A percentile compares a stretch with the other conserved stretches of the same genome.
Conservation (phyloP, 2,113 vertebrate genomes). For the Anoplopoma fimbria region DNA sequence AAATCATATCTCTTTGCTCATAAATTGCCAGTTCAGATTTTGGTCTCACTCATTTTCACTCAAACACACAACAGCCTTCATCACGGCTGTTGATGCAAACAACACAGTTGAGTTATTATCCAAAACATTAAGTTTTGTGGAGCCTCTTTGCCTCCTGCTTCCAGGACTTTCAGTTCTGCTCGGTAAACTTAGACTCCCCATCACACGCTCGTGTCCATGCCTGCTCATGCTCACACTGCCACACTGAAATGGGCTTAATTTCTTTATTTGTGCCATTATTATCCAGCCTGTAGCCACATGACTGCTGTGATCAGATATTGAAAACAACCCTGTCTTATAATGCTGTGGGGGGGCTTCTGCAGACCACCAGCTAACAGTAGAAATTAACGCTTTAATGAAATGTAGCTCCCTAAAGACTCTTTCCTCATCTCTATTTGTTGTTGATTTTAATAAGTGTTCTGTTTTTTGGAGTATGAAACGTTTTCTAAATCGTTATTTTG, state of each 20-base stretch:
- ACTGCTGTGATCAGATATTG: conserved; percentile 33
- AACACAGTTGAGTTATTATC: conserved; percentile 31
- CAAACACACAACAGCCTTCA: no score
- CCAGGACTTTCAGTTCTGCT: conserved; percentile 45
- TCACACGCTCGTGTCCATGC: conserved; percentile 20
- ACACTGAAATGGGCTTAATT: conserved; percentile 30
- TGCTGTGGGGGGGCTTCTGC: background rate
- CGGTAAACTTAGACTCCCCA: conserved; percentile 58
- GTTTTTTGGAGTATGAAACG: background rate
- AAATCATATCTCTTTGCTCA: conserved; percentile 10
- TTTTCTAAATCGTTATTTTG: background rate
- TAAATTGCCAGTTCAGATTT: conserved; percentile 1
- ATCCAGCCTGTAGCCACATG: conserved; percentile 37
- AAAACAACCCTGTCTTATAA: conserved; percentile 25
- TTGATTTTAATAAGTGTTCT: background rate
- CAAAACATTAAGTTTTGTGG: conserved; percentile 53
- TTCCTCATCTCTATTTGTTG: background rate
- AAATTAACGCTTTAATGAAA: background rate
- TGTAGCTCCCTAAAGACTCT: background rate
- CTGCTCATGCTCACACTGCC: conserved; percentile 17
- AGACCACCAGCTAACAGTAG: background rate
- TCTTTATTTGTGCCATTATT: conserved; percentile 45
- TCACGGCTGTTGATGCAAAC: no score
- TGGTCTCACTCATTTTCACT: conserved; percentile 14
- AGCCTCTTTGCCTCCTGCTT: conserved; percentile 32